Evolutionary conservation across 2,113 vertebrate species (phyloP).

Genomic region (Atractosteus spatula): DNA sequence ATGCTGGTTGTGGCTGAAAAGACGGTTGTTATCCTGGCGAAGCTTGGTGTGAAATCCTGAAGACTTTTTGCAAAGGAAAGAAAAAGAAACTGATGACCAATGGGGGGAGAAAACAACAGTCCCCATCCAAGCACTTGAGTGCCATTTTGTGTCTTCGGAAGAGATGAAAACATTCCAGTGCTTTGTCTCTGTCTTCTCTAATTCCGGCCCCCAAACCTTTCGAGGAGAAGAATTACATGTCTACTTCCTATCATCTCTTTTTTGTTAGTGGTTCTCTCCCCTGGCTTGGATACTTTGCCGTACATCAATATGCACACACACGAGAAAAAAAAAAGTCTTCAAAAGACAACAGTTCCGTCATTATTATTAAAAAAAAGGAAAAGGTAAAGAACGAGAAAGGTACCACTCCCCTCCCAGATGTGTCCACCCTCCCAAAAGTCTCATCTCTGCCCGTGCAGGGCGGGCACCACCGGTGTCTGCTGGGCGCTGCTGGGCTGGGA

Average conservation of each 20-base stretch:
- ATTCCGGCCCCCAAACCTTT: neutral
- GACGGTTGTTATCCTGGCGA: too few species aligned
- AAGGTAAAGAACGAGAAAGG: conserved; percentile 9
- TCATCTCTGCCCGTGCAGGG: conserved; percentile 86
- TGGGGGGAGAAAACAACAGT: too few species aligned
- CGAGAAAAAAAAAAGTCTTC: conserved; percentile 17
- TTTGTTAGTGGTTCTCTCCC: conserved; percentile 34
- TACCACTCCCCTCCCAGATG: conserved; percentile 21
- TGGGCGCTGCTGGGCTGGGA: conserved; percentile 61
- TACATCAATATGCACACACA: conserved; percentile 7
- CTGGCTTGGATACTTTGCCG: conserved; percentile 12
- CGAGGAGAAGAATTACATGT: neutral
- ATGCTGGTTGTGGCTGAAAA: too few species aligned
- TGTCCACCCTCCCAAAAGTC: conserved; percentile 39
- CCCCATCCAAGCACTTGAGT: neutral
- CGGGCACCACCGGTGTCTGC: conserved; percentile 71
- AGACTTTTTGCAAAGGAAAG: too few species aligned
- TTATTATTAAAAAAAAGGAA: conserved; percentile 23
- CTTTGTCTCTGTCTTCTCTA: neutral
- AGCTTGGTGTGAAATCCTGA: too few species aligned
- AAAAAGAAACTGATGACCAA: too few species aligned
- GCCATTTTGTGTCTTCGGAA: neutral
- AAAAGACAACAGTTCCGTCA: conserved; percentile 21
- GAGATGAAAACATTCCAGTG: neutral
- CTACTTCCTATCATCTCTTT: conserved; percentile 2